These are phyloP conservation scores for Octopus sinensis DNA, from an alignment of 1,140 invertebrate genomes.

Conservation along the genomic window DNA sequence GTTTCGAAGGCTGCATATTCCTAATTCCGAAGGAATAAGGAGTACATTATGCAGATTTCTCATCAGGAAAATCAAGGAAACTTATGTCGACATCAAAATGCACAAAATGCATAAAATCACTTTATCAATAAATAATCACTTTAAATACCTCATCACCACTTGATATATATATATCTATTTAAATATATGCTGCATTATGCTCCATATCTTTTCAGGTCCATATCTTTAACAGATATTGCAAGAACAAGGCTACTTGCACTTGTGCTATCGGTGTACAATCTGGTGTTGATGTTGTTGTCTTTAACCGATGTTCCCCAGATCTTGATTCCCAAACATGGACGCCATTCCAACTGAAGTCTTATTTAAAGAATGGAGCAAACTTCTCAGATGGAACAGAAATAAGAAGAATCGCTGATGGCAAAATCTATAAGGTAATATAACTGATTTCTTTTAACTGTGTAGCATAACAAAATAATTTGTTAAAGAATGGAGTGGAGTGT, in stretches of 20 bases:
- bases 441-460: background rate
- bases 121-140: too few relatives aligned
- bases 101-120: too few relatives aligned
- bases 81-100: too few relatives aligned
- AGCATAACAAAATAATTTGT: too few relatives aligned
- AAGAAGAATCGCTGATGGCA: constrained; percentile 20
- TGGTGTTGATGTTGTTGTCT: constrained; percentile 44
- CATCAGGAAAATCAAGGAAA: too few relatives aligned
- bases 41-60: too few relatives aligned
- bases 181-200: too few relatives aligned
- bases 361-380: constrained; percentile 32
- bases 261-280: constrained; percentile 44
- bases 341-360: constrained; percentile 31
- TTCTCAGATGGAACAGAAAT: constrained; percentile 31
- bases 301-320: constrained; percentile 35
- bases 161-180: too few relatives aligned
- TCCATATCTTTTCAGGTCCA: constrained; percentile 22
- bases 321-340: constrained; percentile 16
- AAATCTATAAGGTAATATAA: constrained; percentile 28
- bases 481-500: too few relatives aligned
- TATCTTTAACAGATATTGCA: constrained; percentile 28
- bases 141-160: too few relatives aligned
- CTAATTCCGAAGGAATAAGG: too few relatives aligned
- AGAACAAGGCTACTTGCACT: constrained; percentile 36
- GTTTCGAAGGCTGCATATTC: too few relatives aligned